Evolutionary conservation across 2,888 invertebrate genomes (phyloP), one percentile per base, ranked within the genome.

Genomic region (Pterostichus madidus): DNA sequence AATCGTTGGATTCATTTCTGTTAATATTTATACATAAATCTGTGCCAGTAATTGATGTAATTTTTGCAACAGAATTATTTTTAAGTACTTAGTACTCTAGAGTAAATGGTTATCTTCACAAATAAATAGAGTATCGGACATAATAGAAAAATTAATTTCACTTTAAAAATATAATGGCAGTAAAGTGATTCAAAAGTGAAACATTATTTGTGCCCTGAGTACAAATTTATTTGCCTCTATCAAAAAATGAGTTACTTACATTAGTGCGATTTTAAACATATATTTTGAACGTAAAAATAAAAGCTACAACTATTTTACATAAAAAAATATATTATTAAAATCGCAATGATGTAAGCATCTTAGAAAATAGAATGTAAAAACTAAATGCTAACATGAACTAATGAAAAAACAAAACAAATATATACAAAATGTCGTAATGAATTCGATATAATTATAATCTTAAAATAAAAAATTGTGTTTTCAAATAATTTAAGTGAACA

Each of bases 401-500:
- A 61, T 6, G 10, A n/a, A 44, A 71, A 71, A 71, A 35, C 35
- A 39, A 13, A 61, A 10, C 44, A 44, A n/a, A 17, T n/a, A 46
- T 15, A 71, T 71, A 44, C 44, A 71, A 71, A 68, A 68, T 68
- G 39, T n/a, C 3, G 2, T 24, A 24, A 24, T 24, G 24, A 24
- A 24, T 24, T 24, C 24, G 4, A 59, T 61, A 32, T 32, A 13
- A 61, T 64, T 59, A 31, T 31, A 5, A 59, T 7, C 59, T 56
- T 64, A 39, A 35, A 39, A n/a, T 7, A 15, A 64, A 61, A 35
- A 35, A 52, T 52, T 71, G 68, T 44, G 44, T 10, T n/a, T 39
- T 71, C 13, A 71, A 71, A 44, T 71, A 44, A 71, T 15, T 71
- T 39, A 44, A 71, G 6, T 64, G 68, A 44, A 71, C 68, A 17